Conservation (phyloP, 2,797 vertebrate species). For the Alfaro cultratus region DNA sequence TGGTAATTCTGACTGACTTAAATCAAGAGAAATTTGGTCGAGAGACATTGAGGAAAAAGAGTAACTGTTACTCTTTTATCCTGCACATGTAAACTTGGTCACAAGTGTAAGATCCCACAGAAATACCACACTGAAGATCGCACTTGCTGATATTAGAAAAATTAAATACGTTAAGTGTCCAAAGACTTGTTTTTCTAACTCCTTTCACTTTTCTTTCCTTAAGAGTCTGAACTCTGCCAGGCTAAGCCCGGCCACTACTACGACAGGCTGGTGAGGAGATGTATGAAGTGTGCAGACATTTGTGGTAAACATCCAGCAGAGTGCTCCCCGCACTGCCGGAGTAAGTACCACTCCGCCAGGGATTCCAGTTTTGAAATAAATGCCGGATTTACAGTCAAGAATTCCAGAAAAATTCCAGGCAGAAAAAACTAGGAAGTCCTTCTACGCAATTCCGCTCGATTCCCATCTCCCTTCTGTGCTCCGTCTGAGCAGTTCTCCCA, state of each 20-base stretch:
- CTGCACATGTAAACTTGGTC: not conserved
- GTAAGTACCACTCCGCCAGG: constrained; percentile 57
- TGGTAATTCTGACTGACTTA: not conserved
- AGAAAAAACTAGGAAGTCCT: not conserved
- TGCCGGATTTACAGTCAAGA: not conserved
- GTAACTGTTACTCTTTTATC: not conserved
- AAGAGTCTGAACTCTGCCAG: constrained; percentile 61
- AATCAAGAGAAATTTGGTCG: not conserved
- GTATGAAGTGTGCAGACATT: constrained; percentile 60
- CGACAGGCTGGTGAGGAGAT: constrained; percentile 74
- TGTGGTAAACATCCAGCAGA: constrained; percentile 67
- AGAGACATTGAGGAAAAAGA: not conserved
- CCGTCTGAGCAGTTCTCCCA: too few species aligned
- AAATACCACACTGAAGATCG: not conserved
- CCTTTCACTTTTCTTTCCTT: not conserved
- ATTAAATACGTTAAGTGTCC: not conserved
- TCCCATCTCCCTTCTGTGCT: too few species aligned
- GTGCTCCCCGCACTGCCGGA: constrained; percentile 61
- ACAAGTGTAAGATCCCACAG: not conserved
- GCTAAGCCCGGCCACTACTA: constrained; percentile 65
- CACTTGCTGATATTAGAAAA: not conserved
- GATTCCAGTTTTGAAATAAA: not conserved
- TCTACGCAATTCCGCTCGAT: not conserved
- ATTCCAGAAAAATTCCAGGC: not conserved
- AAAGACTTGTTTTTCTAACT: not conserved